Evolutionary conservation across 2,113 vertebrate genomes (phyloP).

Genomic region (Crotalus horridus): DNA sequence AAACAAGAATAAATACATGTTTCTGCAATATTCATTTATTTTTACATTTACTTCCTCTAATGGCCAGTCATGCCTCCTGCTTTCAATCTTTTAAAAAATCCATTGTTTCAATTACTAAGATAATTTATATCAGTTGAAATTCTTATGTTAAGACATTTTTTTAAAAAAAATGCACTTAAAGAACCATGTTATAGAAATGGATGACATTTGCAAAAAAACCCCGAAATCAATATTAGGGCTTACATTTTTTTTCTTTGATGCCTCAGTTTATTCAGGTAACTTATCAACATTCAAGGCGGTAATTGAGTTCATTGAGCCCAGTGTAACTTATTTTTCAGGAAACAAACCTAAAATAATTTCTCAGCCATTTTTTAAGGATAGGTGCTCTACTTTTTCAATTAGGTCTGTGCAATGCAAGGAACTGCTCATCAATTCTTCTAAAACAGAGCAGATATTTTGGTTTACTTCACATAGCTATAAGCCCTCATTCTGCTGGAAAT

Average conservation of each 20-base stretch:
- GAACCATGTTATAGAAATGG: background rate
- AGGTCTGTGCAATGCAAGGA: background rate
- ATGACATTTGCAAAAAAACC: background rate
- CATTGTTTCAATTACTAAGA: conserved; percentile 25
- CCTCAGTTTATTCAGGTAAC: background rate
- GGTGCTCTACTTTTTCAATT: background rate
- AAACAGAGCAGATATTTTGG: background rate
- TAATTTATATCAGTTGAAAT: conserved; percentile 31
- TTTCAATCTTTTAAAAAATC: conserved; percentile 26
- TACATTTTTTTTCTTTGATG: background rate
- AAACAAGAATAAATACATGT: background rate
- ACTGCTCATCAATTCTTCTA: background rate
- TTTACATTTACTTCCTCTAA: conserved; percentile 32
- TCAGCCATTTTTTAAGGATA: background rate
- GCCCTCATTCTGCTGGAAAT: background rate
- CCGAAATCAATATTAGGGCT: background rate
- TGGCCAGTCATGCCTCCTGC: conserved; percentile 12
- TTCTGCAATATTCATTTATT: conserved; percentile 17
- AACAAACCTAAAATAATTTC: background rate
- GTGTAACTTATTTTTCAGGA: background rate
- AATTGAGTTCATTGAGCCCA: background rate
- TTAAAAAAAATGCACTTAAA: background rate
- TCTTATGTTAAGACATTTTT: conserved; percentile 5
- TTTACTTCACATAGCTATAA: background rate
- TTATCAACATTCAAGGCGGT: background rate